Percentiles rank a stretch among this genome's conserved stretches.
phyloP scores from a whole-genome alignment of 2,113 vertebrate genomes.

The Rana temporaria region DNA sequence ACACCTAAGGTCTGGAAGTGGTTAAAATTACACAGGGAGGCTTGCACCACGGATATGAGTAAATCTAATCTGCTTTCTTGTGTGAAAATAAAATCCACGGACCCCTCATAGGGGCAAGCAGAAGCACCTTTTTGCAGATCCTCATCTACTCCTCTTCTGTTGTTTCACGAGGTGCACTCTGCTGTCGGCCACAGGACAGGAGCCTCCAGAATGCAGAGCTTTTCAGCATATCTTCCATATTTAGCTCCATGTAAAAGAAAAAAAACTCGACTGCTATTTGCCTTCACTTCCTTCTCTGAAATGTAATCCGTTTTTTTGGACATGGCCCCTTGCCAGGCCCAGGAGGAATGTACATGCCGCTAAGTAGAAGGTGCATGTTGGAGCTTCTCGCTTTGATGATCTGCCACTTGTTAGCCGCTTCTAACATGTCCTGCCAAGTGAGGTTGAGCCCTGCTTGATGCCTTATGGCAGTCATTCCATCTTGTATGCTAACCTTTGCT shows the following conservation, averaged over 20 bases:
- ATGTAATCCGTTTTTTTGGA: slow-evolving; percentile 52
- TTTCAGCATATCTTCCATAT: slow-evolving; percentile 54
- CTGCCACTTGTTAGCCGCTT: slow-evolving; percentile 57
- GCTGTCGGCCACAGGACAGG: background rate
- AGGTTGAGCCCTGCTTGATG: slow-evolving; percentile 43
- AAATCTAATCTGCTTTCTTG: too few relatives aligned
- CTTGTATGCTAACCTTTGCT: slow-evolving; percentile 29
- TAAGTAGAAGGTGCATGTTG: slow-evolving; percentile 53
- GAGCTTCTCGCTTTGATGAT: slow-evolving; percentile 50
- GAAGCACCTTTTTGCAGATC: too few relatives aligned
- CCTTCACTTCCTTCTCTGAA: slow-evolving; percentile 56
- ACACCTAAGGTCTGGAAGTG: too few relatives aligned
- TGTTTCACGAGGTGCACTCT: background rate
- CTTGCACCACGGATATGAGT: too few relatives aligned
- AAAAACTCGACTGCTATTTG: slow-evolving; percentile 50
- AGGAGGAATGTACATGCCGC: slow-evolving; percentile 51
- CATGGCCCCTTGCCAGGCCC: slow-evolving; percentile 39
- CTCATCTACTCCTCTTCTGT: background rate
- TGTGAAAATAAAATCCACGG: too few relatives aligned
- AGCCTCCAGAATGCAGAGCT: slow-evolving; percentile 27
- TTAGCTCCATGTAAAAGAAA: slow-evolving; percentile 32
- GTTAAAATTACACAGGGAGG: too few relatives aligned
- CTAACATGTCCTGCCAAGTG: slow-evolving; percentile 51
- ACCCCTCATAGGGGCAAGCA: too few relatives aligned
- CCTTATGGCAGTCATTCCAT: slow-evolving; percentile 51